Evolutionary conservation across 1,140 invertebrate genomes (phyloP).

Genomic region (Drosophila yakuba): DNA sequence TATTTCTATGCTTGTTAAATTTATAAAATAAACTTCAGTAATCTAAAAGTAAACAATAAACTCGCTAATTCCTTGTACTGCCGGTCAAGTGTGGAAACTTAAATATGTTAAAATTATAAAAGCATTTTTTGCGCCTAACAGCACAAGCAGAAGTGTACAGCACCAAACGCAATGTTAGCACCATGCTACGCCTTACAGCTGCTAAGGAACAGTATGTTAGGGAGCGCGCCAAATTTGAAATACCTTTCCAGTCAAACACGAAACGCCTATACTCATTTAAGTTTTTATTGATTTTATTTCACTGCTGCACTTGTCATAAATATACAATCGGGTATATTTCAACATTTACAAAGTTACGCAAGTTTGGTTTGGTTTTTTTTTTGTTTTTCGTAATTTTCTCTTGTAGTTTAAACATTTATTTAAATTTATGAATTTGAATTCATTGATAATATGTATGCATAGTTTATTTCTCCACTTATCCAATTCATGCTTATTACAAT

Average conservation of each 20-base stretch:
- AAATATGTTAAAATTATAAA: neutral
- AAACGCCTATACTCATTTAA: constrained; percentile 53
- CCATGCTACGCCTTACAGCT: neutral
- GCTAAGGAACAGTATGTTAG: neutral
- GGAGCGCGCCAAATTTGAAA: constrained; percentile 1
- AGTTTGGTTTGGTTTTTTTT: constrained; percentile 23
- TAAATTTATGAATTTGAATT: constrained; percentile 77
- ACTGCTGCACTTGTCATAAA: constrained; percentile 56
- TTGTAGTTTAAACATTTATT: constrained; percentile 58
- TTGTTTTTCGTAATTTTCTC: constrained; percentile 21
- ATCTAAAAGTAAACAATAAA: no score
- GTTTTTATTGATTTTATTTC: constrained; percentile 73
- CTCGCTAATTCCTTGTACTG: no score
- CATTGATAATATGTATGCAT: constrained; percentile 77
- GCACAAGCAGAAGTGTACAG: neutral
- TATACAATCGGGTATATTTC: constrained; percentile 77
- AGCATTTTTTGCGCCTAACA: neutral
- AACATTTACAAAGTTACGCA: constrained; percentile 75
- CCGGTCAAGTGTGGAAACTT: no score
- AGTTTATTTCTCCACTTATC: constrained; percentile 41
- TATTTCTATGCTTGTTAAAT: neutral
- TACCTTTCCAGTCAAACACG: neutral
- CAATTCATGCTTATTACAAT: constrained; percentile 53
- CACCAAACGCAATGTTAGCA: neutral
- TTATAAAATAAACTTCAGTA: no score